Evolutionary conservation across 2,113 vertebrate species (phyloP).

Genomic region (Callospermophilus lateralis): DNA sequence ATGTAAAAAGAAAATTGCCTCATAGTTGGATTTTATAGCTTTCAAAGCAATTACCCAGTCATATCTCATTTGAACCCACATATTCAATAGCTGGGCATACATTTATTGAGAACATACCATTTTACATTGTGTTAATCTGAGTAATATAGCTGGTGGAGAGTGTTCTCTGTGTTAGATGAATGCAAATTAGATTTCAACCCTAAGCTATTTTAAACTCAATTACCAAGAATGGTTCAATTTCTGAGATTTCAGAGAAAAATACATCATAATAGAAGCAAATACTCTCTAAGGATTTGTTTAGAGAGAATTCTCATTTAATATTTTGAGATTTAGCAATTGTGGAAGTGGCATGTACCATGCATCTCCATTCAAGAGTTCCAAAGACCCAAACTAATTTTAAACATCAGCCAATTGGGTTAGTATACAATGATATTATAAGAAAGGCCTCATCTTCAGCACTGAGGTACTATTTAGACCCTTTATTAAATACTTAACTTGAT

Average conservation of each 20-base stretch:
- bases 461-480: conserved; percentile 18
- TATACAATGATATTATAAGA: conserved; percentile 58
- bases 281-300: conserved; percentile 74
- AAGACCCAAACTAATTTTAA: conserved; percentile 50
- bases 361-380: conserved; percentile 46
- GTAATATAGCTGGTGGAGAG: not conserved
- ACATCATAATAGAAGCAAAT: conserved; percentile 60
- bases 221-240: conserved; percentile 66
- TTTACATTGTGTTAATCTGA: conserved; percentile 66
- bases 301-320: conserved; percentile 69
- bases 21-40: conserved; percentile 27
- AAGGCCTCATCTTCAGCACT: conserved; percentile 39
- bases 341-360: conserved; percentile 56
- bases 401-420: conserved; percentile 63
- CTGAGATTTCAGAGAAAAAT: conserved; percentile 72
- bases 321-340: conserved; percentile 78
- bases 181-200: conserved; percentile 60
- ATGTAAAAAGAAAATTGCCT: conserved; percentile 51
- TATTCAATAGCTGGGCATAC: not conserved
- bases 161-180: conserved; percentile 5
- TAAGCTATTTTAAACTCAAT: conserved; percentile 61
- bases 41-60: conserved; percentile 63
- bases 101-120: conserved; percentile 65
- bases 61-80: conserved; percentile 50
- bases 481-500: conserved; percentile 69